Evolutionary conservation across 2,113 vertebrate species (phyloP).

Genomic region (Ophiodon elongatus): DNA sequence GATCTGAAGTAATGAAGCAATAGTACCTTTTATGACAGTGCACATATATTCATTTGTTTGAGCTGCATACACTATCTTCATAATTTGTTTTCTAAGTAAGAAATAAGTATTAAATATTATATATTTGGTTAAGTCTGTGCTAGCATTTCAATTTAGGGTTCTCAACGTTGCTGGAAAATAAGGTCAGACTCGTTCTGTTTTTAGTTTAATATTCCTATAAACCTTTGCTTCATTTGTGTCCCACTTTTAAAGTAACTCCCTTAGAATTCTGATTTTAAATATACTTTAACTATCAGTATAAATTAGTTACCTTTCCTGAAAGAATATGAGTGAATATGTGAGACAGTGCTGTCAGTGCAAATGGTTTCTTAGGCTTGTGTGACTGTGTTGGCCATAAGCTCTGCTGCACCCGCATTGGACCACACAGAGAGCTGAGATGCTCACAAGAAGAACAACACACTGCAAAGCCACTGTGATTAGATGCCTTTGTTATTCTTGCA

Average conservation of each 20-base stretch:
- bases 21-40: background rate
- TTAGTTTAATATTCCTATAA: background rate
- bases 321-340: conserved; percentile 18
- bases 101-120: background rate
- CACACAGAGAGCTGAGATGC: conserved; percentile 37
- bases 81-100: background rate
- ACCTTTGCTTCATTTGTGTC: background rate
- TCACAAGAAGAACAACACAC: conserved; percentile 40
- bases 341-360: background rate
- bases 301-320: background rate
- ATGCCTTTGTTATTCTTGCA: conserved; percentile 48
- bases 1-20: background rate
- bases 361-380: conserved; percentile 23
- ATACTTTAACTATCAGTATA: background rate
- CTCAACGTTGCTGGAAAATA: background rate
- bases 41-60: background rate
- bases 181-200: conserved; percentile 7
- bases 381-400: background rate
- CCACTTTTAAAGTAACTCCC: conserved; percentile 19
- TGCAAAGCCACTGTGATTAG: conserved; percentile 40
- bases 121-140: background rate
- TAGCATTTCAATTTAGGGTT: conserved; percentile 7
- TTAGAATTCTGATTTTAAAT: background rate
- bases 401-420: conserved; percentile 30
- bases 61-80: background rate